Evolutionary conservation across 2,113 vertebrate genomes (phyloP).

Genomic region (Myocastor coypus): DNA sequence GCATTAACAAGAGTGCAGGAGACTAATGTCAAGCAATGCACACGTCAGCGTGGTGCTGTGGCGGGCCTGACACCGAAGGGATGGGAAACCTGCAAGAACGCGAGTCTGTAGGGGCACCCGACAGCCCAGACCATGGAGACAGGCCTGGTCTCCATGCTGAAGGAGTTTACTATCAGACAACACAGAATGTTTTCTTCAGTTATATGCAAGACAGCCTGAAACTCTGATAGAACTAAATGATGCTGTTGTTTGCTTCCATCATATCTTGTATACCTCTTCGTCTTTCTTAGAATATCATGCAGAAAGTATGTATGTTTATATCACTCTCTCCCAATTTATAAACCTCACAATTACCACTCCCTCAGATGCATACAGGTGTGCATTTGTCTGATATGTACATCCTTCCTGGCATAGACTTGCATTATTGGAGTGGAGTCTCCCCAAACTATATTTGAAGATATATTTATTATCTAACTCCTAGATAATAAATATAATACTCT

Average conservation of each 20-base stretch:
- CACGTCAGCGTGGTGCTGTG: neutral
- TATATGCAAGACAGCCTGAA: neutral
- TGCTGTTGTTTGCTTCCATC: neutral
- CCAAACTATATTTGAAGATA: neutral
- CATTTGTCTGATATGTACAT: neutral
- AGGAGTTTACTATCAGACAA: neutral
- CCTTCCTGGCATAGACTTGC: neutral
- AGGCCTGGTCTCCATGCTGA: neutral
- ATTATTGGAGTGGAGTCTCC: neutral
- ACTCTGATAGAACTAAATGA: neutral
- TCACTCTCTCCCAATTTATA: neutral
- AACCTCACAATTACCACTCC: neutral
- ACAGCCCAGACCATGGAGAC: neutral
- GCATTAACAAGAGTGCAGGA: conserved; percentile 31
- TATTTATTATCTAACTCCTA: neutral
- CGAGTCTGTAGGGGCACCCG: neutral
- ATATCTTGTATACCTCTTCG: neutral
- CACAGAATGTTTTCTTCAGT: neutral
- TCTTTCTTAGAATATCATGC: neutral
- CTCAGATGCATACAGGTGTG: accelerated
- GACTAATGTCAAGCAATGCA: conserved; percentile 14
- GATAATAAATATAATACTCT: neutral
- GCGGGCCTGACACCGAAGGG: neutral
- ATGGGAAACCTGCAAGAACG: neutral
- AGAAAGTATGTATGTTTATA: neutral